These are phyloP conservation scores for Portunus trituberculatus DNA, from an alignment of 1,140 invertebrate genomes.

Conservation along the genomic window DNA sequence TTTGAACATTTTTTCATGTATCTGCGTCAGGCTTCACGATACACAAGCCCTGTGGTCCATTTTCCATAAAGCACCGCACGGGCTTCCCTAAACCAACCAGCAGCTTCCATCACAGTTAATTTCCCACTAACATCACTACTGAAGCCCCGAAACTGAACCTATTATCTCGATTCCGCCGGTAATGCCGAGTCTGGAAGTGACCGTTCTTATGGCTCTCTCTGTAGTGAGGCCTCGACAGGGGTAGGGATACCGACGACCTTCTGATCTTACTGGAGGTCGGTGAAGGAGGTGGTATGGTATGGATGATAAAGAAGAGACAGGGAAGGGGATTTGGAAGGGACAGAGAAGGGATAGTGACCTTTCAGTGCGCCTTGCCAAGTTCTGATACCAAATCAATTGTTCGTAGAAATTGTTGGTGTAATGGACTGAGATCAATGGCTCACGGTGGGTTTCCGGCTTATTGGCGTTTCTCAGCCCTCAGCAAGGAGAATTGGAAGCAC, in stretches of 20 bases:
- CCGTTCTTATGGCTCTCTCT: background rate
- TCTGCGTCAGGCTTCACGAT: background rate
- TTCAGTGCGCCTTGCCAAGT: background rate
- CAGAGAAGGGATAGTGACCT: background rate
- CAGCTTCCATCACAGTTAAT: background rate
- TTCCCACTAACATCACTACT: background rate
- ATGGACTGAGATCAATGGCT: conserved; percentile 53
- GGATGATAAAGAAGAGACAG: too few species aligned
- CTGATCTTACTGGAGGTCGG: too few species aligned
- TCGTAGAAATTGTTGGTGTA: conserved; percentile 38
- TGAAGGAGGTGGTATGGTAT: too few species aligned
- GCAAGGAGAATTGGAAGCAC: background rate
- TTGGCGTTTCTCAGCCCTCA: conserved; percentile 37
- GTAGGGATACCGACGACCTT: background rate
- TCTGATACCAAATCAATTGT: conserved; percentile 46
- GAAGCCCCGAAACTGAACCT: background rate
- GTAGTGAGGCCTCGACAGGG: background rate
- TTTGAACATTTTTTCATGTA: background rate
- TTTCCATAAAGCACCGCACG: background rate
- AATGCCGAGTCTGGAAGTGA: background rate
- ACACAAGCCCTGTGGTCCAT: background rate
- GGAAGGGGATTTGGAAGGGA: too few species aligned
- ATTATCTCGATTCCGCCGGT: background rate
- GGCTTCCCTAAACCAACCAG: background rate
- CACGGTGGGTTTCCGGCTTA: conserved; percentile 31